Percentiles rank a stretch among this genome's conserved stretches.
Evolutionary conservation across 2,113 vertebrate genomes (phyloP).

Genomic region (Sphaerodactylus townsendi): DNA sequence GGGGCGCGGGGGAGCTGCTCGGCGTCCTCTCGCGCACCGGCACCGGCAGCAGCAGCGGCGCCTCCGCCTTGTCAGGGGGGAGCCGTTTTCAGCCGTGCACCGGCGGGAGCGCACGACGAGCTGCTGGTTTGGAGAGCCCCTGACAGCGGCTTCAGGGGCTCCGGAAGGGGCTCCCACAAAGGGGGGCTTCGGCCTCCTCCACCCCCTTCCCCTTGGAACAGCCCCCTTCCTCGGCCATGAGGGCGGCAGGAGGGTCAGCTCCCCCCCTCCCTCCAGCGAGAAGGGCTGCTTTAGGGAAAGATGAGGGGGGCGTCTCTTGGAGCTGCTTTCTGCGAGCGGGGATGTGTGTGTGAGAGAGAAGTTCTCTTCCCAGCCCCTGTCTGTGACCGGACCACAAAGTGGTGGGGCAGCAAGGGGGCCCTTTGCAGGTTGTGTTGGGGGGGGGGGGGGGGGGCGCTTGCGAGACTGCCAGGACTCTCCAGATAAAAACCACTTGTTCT

Average conservation of each 20-base stretch:
- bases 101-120: not conserved
- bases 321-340: slow-evolving; percentile 15
- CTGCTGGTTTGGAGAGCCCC: not conserved
- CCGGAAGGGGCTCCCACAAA: too few relatives aligned
- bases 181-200: slow-evolving; percentile 21
- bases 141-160: not conserved
- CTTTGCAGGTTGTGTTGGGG: slow-evolving; percentile 74
- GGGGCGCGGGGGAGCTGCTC: slow-evolving; percentile 60
- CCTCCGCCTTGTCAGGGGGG: too few relatives aligned
- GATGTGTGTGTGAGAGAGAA: slow-evolving; percentile 4
- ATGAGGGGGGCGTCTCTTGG: not conserved
- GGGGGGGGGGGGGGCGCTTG: too few relatives aligned
- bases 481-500: slow-evolving; percentile 56
- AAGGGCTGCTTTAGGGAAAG: not conserved
- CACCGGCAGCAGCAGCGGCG: too few relatives aligned
- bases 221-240: slow-evolving; percentile 72
- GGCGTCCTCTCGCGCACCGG: slow-evolving; percentile 70
- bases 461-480: slow-evolving; percentile 54
- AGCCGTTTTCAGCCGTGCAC: slow-evolving; percentile 46
- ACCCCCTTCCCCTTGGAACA: slow-evolving; percentile 47
- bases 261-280: not conserved
- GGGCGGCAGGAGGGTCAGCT: slow-evolving; percentile 59
- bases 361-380: slow-evolving; percentile 51
- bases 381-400: slow-evolving; percentile 69
- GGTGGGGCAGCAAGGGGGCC: slow-evolving; percentile 75